Conservation (phyloP, 1,140 invertebrate genomes). For the Oncopodura yosiiana region DNA sequence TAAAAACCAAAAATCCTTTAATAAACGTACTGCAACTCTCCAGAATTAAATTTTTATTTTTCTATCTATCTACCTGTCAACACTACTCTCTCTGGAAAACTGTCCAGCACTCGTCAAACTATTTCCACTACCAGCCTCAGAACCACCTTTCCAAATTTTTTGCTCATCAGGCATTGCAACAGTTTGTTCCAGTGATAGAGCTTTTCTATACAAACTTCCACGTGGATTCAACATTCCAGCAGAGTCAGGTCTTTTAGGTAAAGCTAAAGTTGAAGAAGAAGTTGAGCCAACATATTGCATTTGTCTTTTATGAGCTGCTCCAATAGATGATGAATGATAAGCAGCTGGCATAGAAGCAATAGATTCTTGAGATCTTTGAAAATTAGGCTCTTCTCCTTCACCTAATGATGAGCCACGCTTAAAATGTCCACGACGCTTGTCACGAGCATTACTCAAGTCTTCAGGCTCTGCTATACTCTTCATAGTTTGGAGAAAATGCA, state of each 20-base stretch:
- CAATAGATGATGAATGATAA: slow-evolving; percentile 22
- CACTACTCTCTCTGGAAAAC: slow-evolving; percentile 52
- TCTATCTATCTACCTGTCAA: slow-evolving; percentile 52
- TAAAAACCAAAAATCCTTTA: slow-evolving; percentile 1
- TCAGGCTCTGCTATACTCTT: slow-evolving; percentile 21
- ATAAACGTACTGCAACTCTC: neutral
- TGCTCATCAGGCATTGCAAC: slow-evolving; percentile 35
- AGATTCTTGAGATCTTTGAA: slow-evolving; percentile 22
- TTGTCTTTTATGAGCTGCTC: slow-evolving; percentile 7
- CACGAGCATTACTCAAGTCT: slow-evolving; percentile 19
- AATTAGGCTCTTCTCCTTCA: slow-evolving; percentile 16
- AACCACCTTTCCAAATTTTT: slow-evolving; percentile 60
- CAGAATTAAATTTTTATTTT: slow-evolving; percentile 33
- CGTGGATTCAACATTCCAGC: slow-evolving; percentile 37
- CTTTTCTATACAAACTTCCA: slow-evolving; percentile 57
- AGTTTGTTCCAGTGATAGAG: slow-evolving; percentile 64
- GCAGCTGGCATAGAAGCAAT: slow-evolving; percentile 7
- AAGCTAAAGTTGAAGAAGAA: slow-evolving; percentile 31
- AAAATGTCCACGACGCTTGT: slow-evolving; percentile 25
- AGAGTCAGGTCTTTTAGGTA: slow-evolving; percentile 35
- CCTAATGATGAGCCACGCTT: slow-evolving; percentile 23
- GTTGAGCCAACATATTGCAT: slow-evolving; percentile 14
- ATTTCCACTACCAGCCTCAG: slow-evolving; percentile 57
- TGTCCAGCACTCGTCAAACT: slow-evolving; percentile 47
- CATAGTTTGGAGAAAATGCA: slow-evolving; percentile 23